phyloP scores from a whole-genome alignment of 2,113 vertebrate species.

The Bubo scandiacus region DNA sequence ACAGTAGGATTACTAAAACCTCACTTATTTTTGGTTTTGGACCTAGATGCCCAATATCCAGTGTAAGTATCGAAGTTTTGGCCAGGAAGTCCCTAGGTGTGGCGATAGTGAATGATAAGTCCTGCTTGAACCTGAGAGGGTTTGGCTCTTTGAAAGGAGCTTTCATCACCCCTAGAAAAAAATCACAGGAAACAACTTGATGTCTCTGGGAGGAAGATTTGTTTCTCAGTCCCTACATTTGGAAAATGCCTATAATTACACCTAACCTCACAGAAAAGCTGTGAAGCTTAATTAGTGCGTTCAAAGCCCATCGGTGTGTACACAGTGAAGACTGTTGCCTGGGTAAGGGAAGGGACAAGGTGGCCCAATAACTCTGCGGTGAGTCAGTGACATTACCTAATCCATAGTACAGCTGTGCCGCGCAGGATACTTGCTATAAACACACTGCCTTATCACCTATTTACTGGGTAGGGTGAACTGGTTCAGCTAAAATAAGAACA shows the following conservation, averaged over 20 bases:
- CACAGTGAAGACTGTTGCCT: not conserved
- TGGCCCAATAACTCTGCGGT: not conserved
- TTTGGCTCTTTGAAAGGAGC: not conserved
- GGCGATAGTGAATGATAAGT: not conserved
- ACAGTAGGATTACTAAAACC: not conserved
- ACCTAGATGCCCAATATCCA: not conserved
- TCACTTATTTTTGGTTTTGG: not conserved
- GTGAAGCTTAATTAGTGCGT: not conserved
- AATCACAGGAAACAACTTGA: not conserved
- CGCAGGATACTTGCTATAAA: not conserved
- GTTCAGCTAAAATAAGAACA: slow-evolving; percentile 46
- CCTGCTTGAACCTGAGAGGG: not conserved
- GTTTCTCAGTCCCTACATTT: not conserved
- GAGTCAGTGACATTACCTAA: slow-evolving; percentile 20
- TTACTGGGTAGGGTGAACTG: not conserved
- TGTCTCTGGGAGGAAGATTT: not conserved
- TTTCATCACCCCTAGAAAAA: not conserved
- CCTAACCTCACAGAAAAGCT: not conserved
- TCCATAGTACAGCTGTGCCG: not conserved
- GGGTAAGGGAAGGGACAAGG: not conserved
- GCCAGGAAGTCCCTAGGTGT: not conserved
- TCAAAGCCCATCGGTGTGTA: not conserved
- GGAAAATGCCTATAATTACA: not conserved
- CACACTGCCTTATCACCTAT: slow-evolving; percentile 8
- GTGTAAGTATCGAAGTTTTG: not conserved